Evolutionary conservation across 2,797 vertebrate species (phyloP), one percentile per base, ranked within the genome.

Genomic region (Siniperca undulata): DNA sequence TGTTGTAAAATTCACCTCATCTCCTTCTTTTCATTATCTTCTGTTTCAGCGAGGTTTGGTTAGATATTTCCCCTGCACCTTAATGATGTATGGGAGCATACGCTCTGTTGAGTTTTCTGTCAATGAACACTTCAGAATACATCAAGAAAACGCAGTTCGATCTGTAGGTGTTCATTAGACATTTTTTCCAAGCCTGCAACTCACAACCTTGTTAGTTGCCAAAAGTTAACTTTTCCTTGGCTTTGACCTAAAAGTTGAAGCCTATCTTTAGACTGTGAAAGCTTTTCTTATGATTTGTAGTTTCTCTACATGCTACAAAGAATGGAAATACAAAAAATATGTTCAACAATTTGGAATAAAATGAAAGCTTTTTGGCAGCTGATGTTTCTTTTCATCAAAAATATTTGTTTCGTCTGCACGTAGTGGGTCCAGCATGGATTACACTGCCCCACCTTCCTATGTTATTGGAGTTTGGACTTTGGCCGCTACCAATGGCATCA

Each of bases 151-250:
- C 0, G 2, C 55, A 19, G 58, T 70, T 69, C 5, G 0, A 66
- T 81, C 73, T 81, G 56, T 53, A 61, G 69, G 20, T 56, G 50
- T 81, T 87, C 60, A 78, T 85, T 78, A 81, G 42, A 73, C 5
- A 53, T 44, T 19, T 22, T 40, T 67, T 6, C 17, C 11, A 50
- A 48, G n/a, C 48, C 59, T 52, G 36, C 7, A 48, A 59, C 50
- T 78, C 22, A 1, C 44, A 64, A 36, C 36, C 73, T 85, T 79
- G 72, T 87, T 83, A 88, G 70, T 14, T 53, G 14, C 34, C 66
- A 70, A 66, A 79, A 81, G 64, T 34, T 56, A 83, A 82, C 70
- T 86, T 88, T 86, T 80, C 34, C 56, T 66, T 56, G 4, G 53
- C 52, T 71, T 75, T 85, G 62, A 69, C 6, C 61, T 60, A 17